Conservation (phyloP, 2,797 vertebrate species). For the Basileuterus tristriatus region DNA sequence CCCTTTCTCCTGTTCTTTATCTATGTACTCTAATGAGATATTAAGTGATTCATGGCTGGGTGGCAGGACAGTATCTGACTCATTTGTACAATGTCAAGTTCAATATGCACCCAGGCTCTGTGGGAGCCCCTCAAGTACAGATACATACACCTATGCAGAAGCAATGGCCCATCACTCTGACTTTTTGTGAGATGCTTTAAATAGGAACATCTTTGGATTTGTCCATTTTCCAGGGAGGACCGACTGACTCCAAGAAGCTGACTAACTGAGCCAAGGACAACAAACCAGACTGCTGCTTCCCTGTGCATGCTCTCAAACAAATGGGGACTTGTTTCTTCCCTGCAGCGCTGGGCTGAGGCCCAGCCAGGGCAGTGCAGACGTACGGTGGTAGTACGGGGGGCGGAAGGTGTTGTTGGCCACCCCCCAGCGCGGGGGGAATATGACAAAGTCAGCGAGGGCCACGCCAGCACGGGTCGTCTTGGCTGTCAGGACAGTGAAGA, state of each 20-base stretch:
- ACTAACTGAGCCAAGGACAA: neutral
- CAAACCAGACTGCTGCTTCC: neutral
- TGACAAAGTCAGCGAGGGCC: slow-evolving; percentile 95
- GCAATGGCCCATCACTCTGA: neutral
- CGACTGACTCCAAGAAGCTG: neutral
- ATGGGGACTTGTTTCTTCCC: neutral
- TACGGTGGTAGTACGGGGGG: slow-evolving; percentile 97
- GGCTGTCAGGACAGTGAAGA: slow-evolving; percentile 96
- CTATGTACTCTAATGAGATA: neutral
- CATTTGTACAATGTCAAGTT: neutral
- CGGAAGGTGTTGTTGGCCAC: slow-evolving; percentile 93
- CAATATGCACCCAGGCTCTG: neutral
- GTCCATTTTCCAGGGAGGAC: neutral
- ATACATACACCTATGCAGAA: neutral
- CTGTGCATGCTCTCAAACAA: accelerated
- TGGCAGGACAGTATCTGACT: neutral
- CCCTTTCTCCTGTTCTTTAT: neutral
- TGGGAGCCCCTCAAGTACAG: neutral
- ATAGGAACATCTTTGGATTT: neutral
- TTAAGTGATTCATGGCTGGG: neutral
- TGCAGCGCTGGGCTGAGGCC: neutral
- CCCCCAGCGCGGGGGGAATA: slow-evolving; percentile 95
- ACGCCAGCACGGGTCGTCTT: slow-evolving; percentile 91
- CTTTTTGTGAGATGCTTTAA: neutral
- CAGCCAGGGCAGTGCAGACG: slow-evolving; percentile 37